Base-by-base conservation (phyloP, 2,797 vertebrate genomes). In the Columba guinea region DNA sequence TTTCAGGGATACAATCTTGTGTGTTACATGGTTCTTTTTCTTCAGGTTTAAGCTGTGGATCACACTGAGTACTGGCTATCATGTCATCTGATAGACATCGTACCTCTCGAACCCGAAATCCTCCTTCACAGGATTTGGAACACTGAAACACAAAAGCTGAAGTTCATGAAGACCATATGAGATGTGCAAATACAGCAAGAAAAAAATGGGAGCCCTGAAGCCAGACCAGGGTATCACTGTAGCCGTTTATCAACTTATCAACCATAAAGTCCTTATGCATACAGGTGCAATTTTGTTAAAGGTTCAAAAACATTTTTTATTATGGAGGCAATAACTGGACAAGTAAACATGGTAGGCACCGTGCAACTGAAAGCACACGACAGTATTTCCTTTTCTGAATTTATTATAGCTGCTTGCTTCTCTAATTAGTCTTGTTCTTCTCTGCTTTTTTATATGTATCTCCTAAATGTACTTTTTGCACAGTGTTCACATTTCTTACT, bases 61-160 rank as follows among this genome's bases (percentile, higher is more conserved):
- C 98, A 65, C 99, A 99, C 78, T 93, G 97, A 52, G 98, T 97
- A 8, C 98, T 98, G 68, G 98, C 96, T 87, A 96, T 96, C 98
- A 98, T 98, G 94, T 99, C 98, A 22, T 99, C 99, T 0, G 99
- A 98, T 21, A 99, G 98, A 79, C 99, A 99, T 30, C 99, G 98
- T 15, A 99, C 99, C 96, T 99, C 99, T 73, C 99, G 98, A 69
- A 99, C 98, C 11, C 99, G 98, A 94, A 99, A 99, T 48, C 99
- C 99, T 0, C 98, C 98, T 95, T 99, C 99, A 51, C 99, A 99
- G 13, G 98, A 98, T 93, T 99, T 99, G 18, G 99, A 99, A 79
- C 99, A 99, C 99, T 99, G 97, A 44, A 92, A 81, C 11, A 85
- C 39, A 85, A 8, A 59, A 82, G 22, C 55, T 49, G 44, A 64